phyloP scores from a whole-genome alignment of 2,797 vertebrate genomes.

The Brotula barbata region DNA sequence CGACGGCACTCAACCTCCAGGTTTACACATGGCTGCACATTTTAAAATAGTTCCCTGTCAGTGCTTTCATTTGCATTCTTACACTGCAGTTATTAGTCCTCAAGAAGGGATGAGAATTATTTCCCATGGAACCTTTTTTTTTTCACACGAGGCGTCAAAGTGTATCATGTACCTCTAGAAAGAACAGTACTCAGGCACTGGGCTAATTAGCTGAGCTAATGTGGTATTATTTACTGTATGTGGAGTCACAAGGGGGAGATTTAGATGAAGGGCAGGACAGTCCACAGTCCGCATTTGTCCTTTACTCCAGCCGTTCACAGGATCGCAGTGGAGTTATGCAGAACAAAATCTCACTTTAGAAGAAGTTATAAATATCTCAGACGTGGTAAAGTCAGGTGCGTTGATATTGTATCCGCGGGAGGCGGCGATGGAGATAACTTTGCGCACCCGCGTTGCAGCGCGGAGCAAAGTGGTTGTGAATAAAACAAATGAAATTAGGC shows the following conservation, averaged over 20 bases:
- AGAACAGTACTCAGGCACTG: constrained; percentile 8
- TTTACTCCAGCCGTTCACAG: no score
- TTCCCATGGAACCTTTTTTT: constrained; percentile 4
- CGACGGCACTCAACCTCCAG: no score
- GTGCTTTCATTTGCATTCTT: no score
- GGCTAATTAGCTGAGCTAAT: constrained; percentile 18
- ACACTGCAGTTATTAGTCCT: constrained; percentile 3
- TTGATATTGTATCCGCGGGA: constrained; percentile 22
- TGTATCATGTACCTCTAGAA: no score
- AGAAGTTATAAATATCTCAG: constrained; percentile 3
- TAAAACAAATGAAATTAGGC: constrained; percentile 67
- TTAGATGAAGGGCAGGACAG: constrained; percentile 3
- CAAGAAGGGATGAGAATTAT: constrained; percentile 11
- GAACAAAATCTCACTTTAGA: not conserved
- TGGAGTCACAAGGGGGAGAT: constrained; percentile 18
- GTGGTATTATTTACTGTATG: no score
- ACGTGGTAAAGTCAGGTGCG: constrained; percentile 23
- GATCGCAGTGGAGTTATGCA: not conserved
- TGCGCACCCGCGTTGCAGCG: constrained; percentile 67
- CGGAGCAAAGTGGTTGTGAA: constrained; percentile 69
- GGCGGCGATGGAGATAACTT: constrained; percentile 36
- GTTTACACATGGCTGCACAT: no score
- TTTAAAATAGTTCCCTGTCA: not conserved
- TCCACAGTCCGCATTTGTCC: no score
- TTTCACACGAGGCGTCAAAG: constrained; percentile 1